Base-by-base conservation (phyloP, 2,113 vertebrate species). In the Sinocyclocheilus grahami region DNA sequence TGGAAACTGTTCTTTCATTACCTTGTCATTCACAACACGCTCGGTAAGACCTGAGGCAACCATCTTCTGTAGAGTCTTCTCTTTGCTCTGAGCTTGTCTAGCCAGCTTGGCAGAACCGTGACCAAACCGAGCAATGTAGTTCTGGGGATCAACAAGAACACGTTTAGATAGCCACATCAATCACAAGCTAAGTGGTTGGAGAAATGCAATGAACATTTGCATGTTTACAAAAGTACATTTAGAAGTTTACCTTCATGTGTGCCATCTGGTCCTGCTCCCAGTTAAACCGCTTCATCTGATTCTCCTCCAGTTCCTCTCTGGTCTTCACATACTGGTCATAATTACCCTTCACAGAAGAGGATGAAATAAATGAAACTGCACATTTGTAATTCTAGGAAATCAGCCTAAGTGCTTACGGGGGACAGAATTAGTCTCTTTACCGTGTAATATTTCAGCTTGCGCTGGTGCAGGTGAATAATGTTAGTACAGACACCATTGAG, bases 11-110 rank as follows among this genome's bases (percentile, higher is more conserved):
- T 22, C 16, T 7, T 53, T 0, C 48, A 55, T 63, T 90, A 98
- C 98, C 97, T 99, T 99, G 94, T 99, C 98, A 78, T 95, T 98
- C 90, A 97, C 95, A 18, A 99, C 97, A 92, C 94, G 94, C 88
- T 99, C 98, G 8, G 98, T 99, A 93, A 99, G 92, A 62, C 98
- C 98, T 0, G 98, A 99, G 0, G 98, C 97, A 94, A 99, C 98
- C 98, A 99, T 99, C 91, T 99, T 99, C 91, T 99, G 98, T 85
- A 99, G 95, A 0, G 98, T 99, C 91, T 99, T 99, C 93, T 99
- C 98, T 92, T 99, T 99, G 95, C 98, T 99, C 94, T 99, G 98
- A 0, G 98, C 98, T 91, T 99, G 98, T 85, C 98, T 95, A 39
- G 98, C 98, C 90, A 99, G 91, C 92, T 99, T 99, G 0, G 98